These are phyloP conservation scores for Nesoenas mayeri DNA, from an alignment of 2,113 vertebrate genomes.

Conservation along the genomic window DNA sequence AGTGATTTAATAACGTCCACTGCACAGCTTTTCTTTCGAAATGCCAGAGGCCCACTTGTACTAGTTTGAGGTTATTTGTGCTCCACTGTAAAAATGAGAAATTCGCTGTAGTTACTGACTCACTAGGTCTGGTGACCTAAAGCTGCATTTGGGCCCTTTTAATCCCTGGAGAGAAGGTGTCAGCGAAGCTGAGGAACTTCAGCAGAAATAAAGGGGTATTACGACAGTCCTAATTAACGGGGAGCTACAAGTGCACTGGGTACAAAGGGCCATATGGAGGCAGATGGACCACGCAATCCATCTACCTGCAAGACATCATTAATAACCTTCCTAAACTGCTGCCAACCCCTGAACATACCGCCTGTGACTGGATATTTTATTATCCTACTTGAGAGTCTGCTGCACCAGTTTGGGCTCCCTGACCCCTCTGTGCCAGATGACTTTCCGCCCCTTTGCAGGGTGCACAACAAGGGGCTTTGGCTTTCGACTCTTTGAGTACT, in stretches of 20 bases:
- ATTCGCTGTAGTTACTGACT: background rate
- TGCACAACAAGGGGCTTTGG: background rate
- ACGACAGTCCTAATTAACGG: background rate
- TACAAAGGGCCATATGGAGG: background rate
- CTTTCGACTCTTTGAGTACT: background rate
- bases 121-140: background rate
- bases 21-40: background rate
- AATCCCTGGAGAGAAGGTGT: background rate
- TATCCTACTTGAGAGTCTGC: background rate
- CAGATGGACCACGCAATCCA: background rate
- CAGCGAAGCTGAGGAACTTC: background rate
- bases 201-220: background rate
- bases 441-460: background rate
- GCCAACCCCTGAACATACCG: background rate
- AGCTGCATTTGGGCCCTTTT: background rate
- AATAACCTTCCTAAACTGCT: background rate
- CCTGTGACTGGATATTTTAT: background rate
- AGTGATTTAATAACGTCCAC: background rate
- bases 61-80: background rate
- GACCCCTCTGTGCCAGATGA: background rate
- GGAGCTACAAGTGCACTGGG: background rate
- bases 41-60: background rate
- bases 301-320: background rate
- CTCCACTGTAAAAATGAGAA: background rate
- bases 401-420: background rate